Percentiles rank a stretch among this genome's conserved stretches.
Conservation (phyloP, 1,140 invertebrate genomes). For the Cardiocondyla obscurior region DNA sequence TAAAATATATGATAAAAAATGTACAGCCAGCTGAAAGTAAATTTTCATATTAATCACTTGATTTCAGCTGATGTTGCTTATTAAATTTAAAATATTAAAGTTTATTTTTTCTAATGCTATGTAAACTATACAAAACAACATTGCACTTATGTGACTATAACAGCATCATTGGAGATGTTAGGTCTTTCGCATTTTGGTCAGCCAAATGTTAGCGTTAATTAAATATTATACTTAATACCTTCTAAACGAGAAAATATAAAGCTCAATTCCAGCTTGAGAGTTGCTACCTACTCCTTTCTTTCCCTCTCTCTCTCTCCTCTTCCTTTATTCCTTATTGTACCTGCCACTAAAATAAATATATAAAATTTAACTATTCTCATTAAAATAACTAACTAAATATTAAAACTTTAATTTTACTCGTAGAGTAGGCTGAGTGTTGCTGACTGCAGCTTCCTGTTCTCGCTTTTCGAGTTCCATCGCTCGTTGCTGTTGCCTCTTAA, state of each 20-base stretch:
- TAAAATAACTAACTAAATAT: not conserved
- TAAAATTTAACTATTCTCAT: not conserved
- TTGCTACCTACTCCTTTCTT: not conserved
- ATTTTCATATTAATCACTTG: not conserved
- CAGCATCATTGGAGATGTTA: conserved; percentile 31
- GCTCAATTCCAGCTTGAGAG: not conserved
- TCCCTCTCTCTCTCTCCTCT: too few relatives aligned
- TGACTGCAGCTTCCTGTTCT: conserved; percentile 73
- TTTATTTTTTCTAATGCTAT: not conserved
- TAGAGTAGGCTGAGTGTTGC: conserved; percentile 55
- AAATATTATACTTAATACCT: conserved; percentile 11
- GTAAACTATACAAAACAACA: conserved; percentile 52
- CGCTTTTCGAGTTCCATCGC: conserved; percentile 77
- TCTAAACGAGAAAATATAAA: conserved; percentile 23
- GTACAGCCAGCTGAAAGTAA: not conserved
- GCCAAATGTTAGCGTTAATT: conserved; percentile 40
- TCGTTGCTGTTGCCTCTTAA: conserved; percentile 83
- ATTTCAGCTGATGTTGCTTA: not conserved
- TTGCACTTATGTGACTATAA: conserved; percentile 51
- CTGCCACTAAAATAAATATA: conserved; percentile 73
- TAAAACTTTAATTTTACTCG: conserved; percentile 63
- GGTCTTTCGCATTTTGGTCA: conserved; percentile 36
- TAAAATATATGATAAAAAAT: conserved; percentile 7
- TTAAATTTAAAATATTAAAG: conserved; percentile 9
- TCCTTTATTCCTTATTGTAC: conserved; percentile 68